A percentile compares a stretch with the other conserved stretches of the same genome.
phyloP scores from a whole-genome alignment of 2,113 vertebrate species.

The Spilogale gracilis region DNA sequence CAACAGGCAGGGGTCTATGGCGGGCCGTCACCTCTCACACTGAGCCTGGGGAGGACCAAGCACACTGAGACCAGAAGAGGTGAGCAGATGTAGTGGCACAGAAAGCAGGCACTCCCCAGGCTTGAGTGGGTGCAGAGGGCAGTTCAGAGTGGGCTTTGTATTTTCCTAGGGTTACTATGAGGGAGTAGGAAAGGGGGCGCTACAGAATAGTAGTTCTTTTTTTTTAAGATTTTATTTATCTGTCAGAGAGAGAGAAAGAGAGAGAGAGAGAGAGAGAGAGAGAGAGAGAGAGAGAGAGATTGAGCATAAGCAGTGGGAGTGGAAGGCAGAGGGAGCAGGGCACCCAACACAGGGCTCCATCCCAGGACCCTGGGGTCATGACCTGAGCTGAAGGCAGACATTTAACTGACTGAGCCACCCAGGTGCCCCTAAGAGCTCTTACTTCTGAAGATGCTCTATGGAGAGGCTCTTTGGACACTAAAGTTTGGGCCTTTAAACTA shows the following conservation, averaged over 20 bases:
- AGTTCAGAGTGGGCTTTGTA: neutral
- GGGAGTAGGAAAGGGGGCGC: too few relatives aligned
- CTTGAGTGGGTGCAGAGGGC: neutral
- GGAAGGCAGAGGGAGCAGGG: too few relatives aligned
- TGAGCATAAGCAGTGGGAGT: too few relatives aligned
- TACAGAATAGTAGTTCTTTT: neutral
- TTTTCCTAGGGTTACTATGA: neutral
- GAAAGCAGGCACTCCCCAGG: neutral
- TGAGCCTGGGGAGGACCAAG: neutral
- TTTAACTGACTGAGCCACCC: too few relatives aligned
- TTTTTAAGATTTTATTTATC: too few relatives aligned
- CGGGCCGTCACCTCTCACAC: neutral
- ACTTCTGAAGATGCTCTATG: neutral
- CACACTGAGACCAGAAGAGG: neutral
- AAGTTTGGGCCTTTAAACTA: neutral
- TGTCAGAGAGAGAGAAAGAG: too few relatives aligned
- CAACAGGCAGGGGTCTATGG: neutral
- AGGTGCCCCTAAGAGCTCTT: neutral
- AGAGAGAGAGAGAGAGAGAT: too few relatives aligned
- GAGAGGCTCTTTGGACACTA: neutral
- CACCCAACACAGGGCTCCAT: too few relatives aligned
- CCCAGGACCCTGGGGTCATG: too few relatives aligned
- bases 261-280: too few relatives aligned
- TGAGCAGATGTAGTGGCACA: neutral
- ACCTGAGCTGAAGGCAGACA: too few relatives aligned